Conservation (phyloP, 2,113 vertebrate genomes). For the Ancistrus triradiatus region DNA sequence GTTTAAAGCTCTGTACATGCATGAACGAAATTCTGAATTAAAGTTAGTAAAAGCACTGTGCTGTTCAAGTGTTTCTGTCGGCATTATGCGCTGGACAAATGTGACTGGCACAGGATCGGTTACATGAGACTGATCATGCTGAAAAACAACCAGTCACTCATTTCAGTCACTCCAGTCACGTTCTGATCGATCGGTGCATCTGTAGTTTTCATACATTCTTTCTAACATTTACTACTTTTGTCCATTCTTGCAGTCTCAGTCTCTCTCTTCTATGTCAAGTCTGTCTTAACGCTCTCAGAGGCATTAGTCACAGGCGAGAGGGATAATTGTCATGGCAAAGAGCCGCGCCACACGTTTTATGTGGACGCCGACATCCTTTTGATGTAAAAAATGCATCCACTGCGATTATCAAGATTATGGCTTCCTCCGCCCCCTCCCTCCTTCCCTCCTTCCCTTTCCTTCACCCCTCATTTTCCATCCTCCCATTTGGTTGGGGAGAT, state of each 20-base stretch:
- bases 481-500: constrained; percentile 49
- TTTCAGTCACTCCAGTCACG: no score
- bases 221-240: no score
- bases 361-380: constrained; percentile 55
- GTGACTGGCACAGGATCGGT: no score
- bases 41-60: no score
- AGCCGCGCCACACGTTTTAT: constrained; percentile 50
- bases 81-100: no score
- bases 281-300: constrained; percentile 38
- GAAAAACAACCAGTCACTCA: no score
- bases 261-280: constrained; percentile 48
- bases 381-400: constrained; percentile 61
- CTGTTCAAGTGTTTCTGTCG: no score
- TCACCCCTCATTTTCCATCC: constrained; percentile 44
- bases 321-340: constrained; percentile 50
- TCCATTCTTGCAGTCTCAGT: neutral
- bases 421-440: constrained; percentile 40
- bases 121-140: no score
- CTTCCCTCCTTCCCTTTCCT: constrained; percentile 46
- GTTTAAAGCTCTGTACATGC: no score
- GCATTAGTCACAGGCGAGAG: constrained; percentile 48
- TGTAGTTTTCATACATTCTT: no score
- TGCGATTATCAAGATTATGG: constrained; percentile 60
- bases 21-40: no score
- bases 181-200: no score